These are phyloP conservation scores for Tetragonisca angustula DNA, from an alignment of 2,888 invertebrate species.

Conservation along the genomic window DNA sequence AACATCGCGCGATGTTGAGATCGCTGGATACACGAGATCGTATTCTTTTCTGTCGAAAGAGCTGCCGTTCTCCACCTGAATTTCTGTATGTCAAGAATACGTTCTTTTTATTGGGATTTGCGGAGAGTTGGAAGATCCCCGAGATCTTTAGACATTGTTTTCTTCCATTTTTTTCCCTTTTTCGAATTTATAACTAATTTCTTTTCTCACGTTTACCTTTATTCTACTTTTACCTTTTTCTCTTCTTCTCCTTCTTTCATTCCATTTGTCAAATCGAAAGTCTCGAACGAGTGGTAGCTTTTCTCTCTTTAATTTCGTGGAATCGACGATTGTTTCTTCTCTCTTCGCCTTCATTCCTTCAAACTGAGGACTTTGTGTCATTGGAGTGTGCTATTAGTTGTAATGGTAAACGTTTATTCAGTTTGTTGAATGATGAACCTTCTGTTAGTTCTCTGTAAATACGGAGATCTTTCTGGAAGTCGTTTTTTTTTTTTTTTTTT, in stretches of 20 bases:
- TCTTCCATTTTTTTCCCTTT: not conserved
- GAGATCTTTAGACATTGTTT: not conserved
- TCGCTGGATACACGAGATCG: not conserved
- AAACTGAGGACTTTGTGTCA: not conserved
- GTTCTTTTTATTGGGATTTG: not conserved
- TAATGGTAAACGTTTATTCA: conserved; percentile 14
- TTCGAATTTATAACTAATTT: not conserved
- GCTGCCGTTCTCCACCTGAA: not conserved
- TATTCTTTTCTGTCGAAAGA: not conserved
- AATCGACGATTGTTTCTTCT: not conserved
- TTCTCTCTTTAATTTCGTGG: not conserved
- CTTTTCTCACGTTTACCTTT: too few species aligned
- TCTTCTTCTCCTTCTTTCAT: not conserved
- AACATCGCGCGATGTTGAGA: not conserved
- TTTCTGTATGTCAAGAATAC: not conserved
- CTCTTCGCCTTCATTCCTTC: not conserved
- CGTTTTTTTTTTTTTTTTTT: not conserved
- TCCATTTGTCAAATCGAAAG: not conserved
- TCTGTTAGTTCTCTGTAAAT: conserved; percentile 23
- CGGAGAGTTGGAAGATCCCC: not conserved
- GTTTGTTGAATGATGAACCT: conserved; percentile 7
- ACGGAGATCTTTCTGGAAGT: conserved; percentile 8
- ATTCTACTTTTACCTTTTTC: not conserved
- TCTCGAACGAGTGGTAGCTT: not conserved
- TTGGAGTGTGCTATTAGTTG: not conserved